These are phyloP conservation scores for Magallana gigas DNA, from an alignment of 1,140 invertebrate species.

Conservation along the genomic window DNA sequence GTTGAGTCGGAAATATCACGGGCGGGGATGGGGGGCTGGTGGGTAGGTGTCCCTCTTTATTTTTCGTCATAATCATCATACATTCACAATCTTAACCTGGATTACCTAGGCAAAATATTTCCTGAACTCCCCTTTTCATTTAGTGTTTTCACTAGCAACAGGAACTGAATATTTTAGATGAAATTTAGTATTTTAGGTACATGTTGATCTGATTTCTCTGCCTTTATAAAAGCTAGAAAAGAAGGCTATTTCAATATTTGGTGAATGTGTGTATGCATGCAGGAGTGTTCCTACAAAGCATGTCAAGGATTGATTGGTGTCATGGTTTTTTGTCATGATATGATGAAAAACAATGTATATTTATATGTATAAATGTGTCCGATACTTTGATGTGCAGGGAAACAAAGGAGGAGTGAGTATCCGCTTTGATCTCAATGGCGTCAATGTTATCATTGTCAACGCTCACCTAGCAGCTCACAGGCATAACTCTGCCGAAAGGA, in stretches of 20 bases:
- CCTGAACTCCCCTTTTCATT: no score
- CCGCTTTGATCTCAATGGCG: conserved; percentile 90
- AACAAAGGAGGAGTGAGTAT: conserved; percentile 96
- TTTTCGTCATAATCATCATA: no score
- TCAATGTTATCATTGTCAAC: conserved; percentile 92
- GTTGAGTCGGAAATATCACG: conserved; percentile 91
- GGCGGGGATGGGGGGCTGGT: conserved; percentile 93
- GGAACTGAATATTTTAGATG: no score
- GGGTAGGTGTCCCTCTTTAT: conserved; percentile 79
- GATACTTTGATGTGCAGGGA: conserved; percentile 84
- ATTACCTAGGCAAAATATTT: no score
- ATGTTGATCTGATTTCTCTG: no score
- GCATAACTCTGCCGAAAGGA: conserved; percentile 87
- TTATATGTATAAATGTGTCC: not conserved
- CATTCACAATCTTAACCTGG: no score
- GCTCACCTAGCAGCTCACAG: conserved; percentile 94
- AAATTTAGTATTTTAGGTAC: no score
- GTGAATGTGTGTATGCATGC: not conserved
- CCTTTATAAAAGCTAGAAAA: no score
- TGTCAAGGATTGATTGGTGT: no score
- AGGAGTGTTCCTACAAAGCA: not conserved
- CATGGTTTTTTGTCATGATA: no score
- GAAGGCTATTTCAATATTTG: not conserved
- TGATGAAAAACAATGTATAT: no score
- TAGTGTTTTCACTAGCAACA: no score